phyloP scores from a whole-genome alignment of 1,140 invertebrate genomes.

The Ceratitis capitata region DNA sequence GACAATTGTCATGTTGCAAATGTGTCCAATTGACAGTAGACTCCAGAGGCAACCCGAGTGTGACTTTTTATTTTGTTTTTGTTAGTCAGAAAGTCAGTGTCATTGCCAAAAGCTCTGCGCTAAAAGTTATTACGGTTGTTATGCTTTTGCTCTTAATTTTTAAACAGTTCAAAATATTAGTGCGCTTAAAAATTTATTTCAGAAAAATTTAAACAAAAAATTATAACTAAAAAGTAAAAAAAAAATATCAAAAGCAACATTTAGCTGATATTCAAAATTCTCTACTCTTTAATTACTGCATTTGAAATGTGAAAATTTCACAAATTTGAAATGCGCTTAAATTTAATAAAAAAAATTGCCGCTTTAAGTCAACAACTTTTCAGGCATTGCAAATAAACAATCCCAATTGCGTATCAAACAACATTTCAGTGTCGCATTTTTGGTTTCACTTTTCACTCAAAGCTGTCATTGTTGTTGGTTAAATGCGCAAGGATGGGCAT shows the following conservation, averaged over 20 bases:
- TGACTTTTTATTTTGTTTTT: not conserved
- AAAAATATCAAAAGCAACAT: too few relatives aligned
- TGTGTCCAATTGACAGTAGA: not conserved
- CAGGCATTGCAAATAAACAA: not conserved
- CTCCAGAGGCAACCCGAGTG: not conserved
- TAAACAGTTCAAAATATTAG: not conserved
- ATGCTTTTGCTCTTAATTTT: too few relatives aligned
- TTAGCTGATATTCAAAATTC: not conserved
- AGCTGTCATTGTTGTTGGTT: not conserved
- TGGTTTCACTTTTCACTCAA: not conserved
- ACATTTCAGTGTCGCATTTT: slow-evolving; percentile 18
- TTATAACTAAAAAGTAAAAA: too few relatives aligned
- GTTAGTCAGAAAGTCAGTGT: not conserved
- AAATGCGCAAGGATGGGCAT: not conserved
- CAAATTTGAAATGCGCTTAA: not conserved
- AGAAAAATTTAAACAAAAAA: too few relatives aligned
- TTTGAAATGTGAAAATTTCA: not conserved
- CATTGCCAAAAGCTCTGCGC: not conserved
- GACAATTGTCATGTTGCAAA: slow-evolving; percentile 25
- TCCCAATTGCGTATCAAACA: not conserved
- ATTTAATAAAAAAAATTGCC: not conserved
- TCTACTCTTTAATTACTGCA: not conserved
- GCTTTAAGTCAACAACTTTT: slow-evolving; percentile 9
- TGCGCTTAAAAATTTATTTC: not conserved
- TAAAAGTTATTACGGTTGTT: too few relatives aligned